Evolutionary conservation across 2,888 invertebrate species (phyloP), one percentile per base, ranked within the genome.

Genomic region (Temnothorax unifasciatus): DNA sequence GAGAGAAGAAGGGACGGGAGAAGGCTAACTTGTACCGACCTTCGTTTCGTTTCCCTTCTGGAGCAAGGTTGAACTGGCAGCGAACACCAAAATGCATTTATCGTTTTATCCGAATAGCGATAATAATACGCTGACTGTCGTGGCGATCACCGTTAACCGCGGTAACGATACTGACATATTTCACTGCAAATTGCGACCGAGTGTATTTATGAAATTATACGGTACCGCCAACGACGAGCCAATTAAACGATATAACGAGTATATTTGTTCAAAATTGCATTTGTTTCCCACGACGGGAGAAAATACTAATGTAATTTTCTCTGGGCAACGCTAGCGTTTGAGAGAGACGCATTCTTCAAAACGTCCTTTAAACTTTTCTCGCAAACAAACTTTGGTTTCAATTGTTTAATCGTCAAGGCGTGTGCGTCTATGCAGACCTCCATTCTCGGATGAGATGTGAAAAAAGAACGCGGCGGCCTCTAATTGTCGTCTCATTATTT

Each of bases 161-260:
- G 21, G 47, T 18, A 25, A 81, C 29, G 47, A 81, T 73, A 69
- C 74, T 74, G 74, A 74, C 57, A 21, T 38, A 59, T 79, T 68
- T 79, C 73, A 34, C 21, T 38, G 79, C 18, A 47, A 81, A 79
- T 59, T 74, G 47, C 75, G 44, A 59, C 25, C 59, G 21, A 47
- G 59, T 38, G 59, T 52, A 59, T 57, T 73, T 57, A 71, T 44
- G 29, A 81, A 61, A 81, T 81, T 81, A 81, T 21, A 64, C 25
- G 11, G 71, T 81, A 25, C 74, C 74, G 25, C 59, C 79, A 73
- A 59, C 74, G 75, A 81, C 59, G 74, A 59, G 38, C 57, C 57
- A 61, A 81, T 74, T 81, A 81, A 73, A 81, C 34, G 47, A 73
- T 59, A 81, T 54, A 74, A 59, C 79, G 18, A 74, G 47, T 47